phyloP scores from a whole-genome alignment of 2,888 invertebrate species.

The Temnothorax rugatulus region DNA sequence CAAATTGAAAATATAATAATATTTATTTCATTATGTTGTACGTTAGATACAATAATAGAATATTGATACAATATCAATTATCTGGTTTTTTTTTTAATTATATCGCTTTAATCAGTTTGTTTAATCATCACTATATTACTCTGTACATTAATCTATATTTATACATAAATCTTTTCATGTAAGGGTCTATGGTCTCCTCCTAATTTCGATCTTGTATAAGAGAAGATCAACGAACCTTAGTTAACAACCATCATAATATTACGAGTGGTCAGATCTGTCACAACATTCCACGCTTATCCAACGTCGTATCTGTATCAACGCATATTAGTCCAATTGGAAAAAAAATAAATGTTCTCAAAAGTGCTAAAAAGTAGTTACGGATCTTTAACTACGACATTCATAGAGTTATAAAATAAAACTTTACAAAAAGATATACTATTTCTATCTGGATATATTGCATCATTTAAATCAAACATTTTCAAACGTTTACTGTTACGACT shows the following conservation, averaged over 20 bases:
- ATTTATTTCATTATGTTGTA: slow-evolving; percentile 83
- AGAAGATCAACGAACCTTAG: slow-evolving; percentile 79
- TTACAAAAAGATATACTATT: slow-evolving; percentile 65
- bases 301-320: slow-evolving; percentile 60
- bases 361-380: slow-evolving; percentile 56
- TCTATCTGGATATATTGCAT: slow-evolving; percentile 50
- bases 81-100: slow-evolving; percentile 72
- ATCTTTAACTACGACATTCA: slow-evolving; percentile 58
- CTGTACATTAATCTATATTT: slow-evolving; percentile 84
- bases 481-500: slow-evolving; percentile 49
- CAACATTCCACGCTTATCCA: slow-evolving; percentile 69
- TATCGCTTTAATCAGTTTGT: slow-evolving; percentile 70
- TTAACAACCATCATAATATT: slow-evolving; percentile 83
- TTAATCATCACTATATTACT: slow-evolving; percentile 81
- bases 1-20: slow-evolving; percentile 85
- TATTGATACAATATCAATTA: slow-evolving; percentile 85
- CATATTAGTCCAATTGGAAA: slow-evolving; percentile 63
- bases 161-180: slow-evolving; percentile 84
- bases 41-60: slow-evolving; percentile 83
- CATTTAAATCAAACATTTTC: slow-evolving; percentile 60
- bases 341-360: slow-evolving; percentile 45
- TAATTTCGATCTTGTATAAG: slow-evolving; percentile 58
- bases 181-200: slow-evolving; percentile 77
- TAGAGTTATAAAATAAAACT: slow-evolving; percentile 66
- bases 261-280: slow-evolving; percentile 77